phyloP scores from a whole-genome alignment of 53 echinoderm and acorn worm genomes.

The Paracentrotus lividus region DNA sequence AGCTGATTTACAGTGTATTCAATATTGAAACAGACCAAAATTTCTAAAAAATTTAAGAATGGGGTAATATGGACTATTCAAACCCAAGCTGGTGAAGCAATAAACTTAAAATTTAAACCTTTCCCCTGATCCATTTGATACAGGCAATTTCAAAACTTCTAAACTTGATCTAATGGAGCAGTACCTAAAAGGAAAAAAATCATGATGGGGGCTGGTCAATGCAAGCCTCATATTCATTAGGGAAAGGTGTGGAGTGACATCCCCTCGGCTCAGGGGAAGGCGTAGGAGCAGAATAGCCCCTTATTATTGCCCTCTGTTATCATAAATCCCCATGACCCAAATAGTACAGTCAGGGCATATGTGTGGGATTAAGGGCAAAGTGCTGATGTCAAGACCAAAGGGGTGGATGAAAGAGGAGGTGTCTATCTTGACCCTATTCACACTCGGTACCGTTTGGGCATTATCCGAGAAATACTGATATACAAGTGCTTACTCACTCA shows the following conservation, averaged over 20 bases:
- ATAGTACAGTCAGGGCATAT: slow-evolving; percentile 36
- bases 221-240: slow-evolving; percentile 3
- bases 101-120: too few relatives aligned
- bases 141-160: too few relatives aligned
- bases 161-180: too few relatives aligned
- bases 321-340: slow-evolving; percentile 33
- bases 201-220: slow-evolving; percentile 20
- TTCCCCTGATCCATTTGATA: too few relatives aligned
- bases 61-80: too few relatives aligned
- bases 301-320: slow-evolving; percentile 22
- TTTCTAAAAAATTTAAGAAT: too few relatives aligned
- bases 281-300: slow-evolving; percentile 8
- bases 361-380: slow-evolving; percentile 48
- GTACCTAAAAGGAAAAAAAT: slow-evolving; percentile 11
- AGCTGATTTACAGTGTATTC: too few relatives aligned
- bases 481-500: too few relatives aligned
- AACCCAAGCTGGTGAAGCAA: too few relatives aligned
- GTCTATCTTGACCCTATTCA: neutral
- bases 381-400: slow-evolving; percentile 6
- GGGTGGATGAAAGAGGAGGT: neutral
- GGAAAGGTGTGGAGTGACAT: slow-evolving; percentile 31
- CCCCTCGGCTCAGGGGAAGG: neutral
- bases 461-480: too few relatives aligned
- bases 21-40: too few relatives aligned
- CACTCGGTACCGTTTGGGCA: neutral